Percentiles rank a stretch among this genome's conserved stretches.
Conservation (phyloP, 2,888 invertebrate genomes). For the Nomada ruficornis region DNA sequence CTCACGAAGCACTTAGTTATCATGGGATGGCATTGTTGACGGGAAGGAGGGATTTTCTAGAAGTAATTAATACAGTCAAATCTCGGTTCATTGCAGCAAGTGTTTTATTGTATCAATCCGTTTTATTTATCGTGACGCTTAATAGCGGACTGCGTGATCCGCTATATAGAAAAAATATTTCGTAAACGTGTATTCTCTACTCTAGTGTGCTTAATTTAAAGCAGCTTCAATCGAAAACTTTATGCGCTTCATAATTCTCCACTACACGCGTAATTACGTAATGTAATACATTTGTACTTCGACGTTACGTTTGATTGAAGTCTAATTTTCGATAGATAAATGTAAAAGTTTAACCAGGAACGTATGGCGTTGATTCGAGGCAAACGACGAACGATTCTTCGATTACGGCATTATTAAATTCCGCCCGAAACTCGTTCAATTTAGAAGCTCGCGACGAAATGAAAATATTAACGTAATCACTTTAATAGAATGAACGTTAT, state of each 20-base stretch:
- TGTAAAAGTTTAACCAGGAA: background rate
- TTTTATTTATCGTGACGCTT: background rate
- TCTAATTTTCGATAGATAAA: background rate
- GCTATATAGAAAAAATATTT: conserved; percentile 38
- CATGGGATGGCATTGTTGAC: conserved; percentile 15
- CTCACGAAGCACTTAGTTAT: conserved; percentile 22
- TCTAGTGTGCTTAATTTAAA: background rate
- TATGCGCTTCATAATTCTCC: background rate
- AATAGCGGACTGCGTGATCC: background rate
- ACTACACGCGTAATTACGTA: background rate
- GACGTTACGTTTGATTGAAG: background rate
- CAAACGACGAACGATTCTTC: background rate
- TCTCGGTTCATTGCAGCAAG: conserved; percentile 14
- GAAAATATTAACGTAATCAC: background rate
- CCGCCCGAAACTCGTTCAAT: background rate
- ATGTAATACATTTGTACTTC: background rate
- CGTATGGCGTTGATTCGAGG: background rate
- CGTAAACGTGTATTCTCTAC: background rate
- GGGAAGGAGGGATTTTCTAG: conserved; percentile 28
- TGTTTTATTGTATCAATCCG: conserved; percentile 52
- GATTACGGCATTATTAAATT: too few species aligned
- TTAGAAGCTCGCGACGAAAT: background rate
- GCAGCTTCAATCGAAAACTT: background rate
- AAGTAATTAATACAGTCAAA: conserved; percentile 6
- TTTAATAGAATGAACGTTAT: background rate